phyloP scores from a whole-genome alignment of 2,113 vertebrate genomes.

The Channa maculata region DNA sequence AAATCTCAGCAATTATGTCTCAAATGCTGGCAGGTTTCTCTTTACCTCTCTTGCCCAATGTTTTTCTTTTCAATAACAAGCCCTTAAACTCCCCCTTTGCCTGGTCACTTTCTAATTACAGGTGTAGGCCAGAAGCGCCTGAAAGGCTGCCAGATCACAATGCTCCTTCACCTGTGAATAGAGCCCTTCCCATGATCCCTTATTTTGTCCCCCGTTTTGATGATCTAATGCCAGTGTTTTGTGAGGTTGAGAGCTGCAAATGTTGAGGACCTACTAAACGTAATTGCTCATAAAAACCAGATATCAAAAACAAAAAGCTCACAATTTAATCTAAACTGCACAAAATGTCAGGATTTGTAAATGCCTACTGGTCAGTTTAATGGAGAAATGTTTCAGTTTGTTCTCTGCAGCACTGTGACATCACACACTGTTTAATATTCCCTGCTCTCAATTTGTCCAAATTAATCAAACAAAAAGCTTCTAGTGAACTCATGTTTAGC shows the following conservation, averaged over 20 bases:
- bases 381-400: not conserved
- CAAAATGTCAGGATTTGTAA: conserved; percentile 4
- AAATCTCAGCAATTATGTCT: not conserved
- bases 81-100: conserved; percentile 15
- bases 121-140: conserved; percentile 41
- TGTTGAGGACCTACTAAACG: conserved; percentile 9
- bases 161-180: conserved; percentile 48
- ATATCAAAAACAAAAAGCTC: conserved; percentile 3
- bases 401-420: conserved; percentile 8
- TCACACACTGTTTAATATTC: conserved; percentile 12
- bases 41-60: conserved; percentile 6
- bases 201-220: conserved; percentile 34
- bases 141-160: conserved; percentile 31
- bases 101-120: conserved; percentile 54
- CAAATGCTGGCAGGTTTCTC: conserved; percentile 1
- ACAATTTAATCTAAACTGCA: conserved; percentile 4
- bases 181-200: conserved; percentile 39
- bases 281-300: not conserved
- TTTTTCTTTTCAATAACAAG: not conserved
- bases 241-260: conserved; percentile 38
- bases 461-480: conserved; percentile 35
- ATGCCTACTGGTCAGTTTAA: not conserved
- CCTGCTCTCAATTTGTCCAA: conserved; percentile 15
- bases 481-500: conserved; percentile 10
- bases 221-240: conserved; percentile 21